A percentile compares a stretch with the other conserved stretches of the same genome.
Conservation (phyloP, 2,888 invertebrate species). For the Bellardia pandia region DNA sequence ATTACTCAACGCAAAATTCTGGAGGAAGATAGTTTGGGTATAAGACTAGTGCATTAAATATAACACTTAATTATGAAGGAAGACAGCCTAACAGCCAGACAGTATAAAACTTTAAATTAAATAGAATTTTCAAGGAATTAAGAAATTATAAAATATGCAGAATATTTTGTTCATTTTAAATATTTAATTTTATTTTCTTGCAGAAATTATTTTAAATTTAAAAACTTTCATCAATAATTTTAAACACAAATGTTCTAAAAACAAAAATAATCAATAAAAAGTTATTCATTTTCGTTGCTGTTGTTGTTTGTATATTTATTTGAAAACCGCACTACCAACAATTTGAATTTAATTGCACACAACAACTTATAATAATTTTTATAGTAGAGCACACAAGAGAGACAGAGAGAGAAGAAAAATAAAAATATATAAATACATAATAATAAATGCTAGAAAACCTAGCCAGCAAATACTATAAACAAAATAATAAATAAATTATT, state of each 20-base stretch:
- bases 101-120: too few species aligned
- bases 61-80: too few species aligned
- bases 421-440: constrained; percentile 34
- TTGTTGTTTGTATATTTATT: neutral
- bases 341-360: constrained; percentile 56
- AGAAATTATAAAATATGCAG: too few species aligned
- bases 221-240: neutral
- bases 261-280: constrained; percentile 51
- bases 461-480: constrained; percentile 56
- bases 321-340: constrained; percentile 63
- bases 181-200: too few species aligned
- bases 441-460: constrained; percentile 34
- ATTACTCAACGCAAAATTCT: too few species aligned
- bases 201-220: too few species aligned
- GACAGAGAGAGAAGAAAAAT: constrained; percentile 13
- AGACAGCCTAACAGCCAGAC: too few species aligned
- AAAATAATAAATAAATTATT: constrained; percentile 58
- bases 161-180: too few species aligned
- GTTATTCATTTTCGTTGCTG: constrained; percentile 32
- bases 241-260: neutral
- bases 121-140: too few species aligned
- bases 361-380: constrained; percentile 26
- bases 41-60: too few species aligned
- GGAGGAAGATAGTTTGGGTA: too few species aligned
- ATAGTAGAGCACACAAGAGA: constrained; percentile 5